A percentile compares a stretch with the other conserved stretches of the same genome.
phyloP scores from a whole-genome alignment of 2,888 invertebrate genomes.

The Parnassius mnemosyne region DNA sequence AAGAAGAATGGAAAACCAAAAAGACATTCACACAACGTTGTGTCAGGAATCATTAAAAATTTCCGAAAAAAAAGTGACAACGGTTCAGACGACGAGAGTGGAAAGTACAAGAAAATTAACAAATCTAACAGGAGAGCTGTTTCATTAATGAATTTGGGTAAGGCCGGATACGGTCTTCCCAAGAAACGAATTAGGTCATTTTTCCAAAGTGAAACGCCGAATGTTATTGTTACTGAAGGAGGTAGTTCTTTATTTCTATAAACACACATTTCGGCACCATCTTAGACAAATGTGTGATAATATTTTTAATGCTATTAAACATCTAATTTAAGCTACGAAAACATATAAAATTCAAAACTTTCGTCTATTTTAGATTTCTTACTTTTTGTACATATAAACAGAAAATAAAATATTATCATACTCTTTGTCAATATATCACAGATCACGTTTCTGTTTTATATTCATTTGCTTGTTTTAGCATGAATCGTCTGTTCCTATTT shows the following conservation, averaged over 20 bases:
- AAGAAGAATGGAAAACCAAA: slow-evolving; percentile 65
- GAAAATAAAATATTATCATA: slow-evolving; percentile 11
- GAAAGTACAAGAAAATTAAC: slow-evolving; percentile 72
- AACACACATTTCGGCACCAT: slow-evolving; percentile 25
- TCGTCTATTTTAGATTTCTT: no score
- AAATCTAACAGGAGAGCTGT: slow-evolving; percentile 72
- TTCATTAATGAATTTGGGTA: slow-evolving; percentile 62
- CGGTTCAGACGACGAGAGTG: slow-evolving; percentile 71
- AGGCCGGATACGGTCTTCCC: slow-evolving; percentile 57
- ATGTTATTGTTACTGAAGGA: slow-evolving; percentile 77
- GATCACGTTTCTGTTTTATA: neutral
- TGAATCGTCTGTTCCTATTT: slow-evolving; percentile 29
- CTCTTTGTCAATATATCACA: slow-evolving; percentile 7
- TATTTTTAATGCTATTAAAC: slow-evolving; percentile 8
- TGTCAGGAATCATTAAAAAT: slow-evolving; percentile 63
- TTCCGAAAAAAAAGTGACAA: slow-evolving; percentile 58
- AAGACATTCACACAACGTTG: slow-evolving; percentile 54
- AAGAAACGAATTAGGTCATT: slow-evolving; percentile 66
- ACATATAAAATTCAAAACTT: no score
- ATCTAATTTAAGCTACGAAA: no score
- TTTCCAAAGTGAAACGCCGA: slow-evolving; percentile 72
- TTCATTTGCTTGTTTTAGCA: slow-evolving; percentile 5
- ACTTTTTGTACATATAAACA: no score
- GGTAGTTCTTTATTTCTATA: slow-evolving; percentile 51
- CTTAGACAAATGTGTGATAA: slow-evolving; percentile 21